These are phyloP conservation scores for Cyclura pinguis DNA, from an alignment of 2,797 vertebrate species.

Conservation along the genomic window DNA sequence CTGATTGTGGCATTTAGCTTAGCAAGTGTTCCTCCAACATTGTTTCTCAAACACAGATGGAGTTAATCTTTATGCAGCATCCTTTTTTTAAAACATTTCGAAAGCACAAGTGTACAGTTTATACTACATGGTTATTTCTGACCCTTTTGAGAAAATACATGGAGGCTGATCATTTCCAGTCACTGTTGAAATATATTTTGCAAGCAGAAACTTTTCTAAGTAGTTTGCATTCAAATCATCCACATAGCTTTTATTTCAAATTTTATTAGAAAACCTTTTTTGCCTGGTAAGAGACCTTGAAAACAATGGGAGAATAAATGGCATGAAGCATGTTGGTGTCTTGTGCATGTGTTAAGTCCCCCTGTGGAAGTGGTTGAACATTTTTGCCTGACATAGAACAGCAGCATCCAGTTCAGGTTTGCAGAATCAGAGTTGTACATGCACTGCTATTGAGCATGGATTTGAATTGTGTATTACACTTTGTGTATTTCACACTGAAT, in stretches of 20 bases:
- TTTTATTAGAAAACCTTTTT: neutral
- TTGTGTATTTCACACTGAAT: too few species aligned
- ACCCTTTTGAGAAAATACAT: neutral
- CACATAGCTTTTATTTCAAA: neutral
- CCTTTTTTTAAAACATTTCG: neutral
- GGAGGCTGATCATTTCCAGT: neutral
- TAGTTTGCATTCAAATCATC: neutral
- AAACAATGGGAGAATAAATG: too few species aligned
- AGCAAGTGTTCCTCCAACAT: neutral
- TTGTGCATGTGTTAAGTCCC: too few species aligned
- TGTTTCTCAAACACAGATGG: neutral
- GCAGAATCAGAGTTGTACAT: too few species aligned
- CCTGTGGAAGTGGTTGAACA: too few species aligned
- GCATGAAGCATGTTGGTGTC: too few species aligned
- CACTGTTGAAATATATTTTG: neutral
- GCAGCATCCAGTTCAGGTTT: too few species aligned
- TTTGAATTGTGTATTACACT: too few species aligned
- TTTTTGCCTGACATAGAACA: too few species aligned
- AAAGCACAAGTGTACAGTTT: neutral
- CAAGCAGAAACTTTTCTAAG: neutral
- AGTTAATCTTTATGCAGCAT: neutral
- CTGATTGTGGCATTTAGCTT: neutral
- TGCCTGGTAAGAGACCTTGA: neutral
- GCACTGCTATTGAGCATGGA: too few species aligned
- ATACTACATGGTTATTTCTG: neutral